A percentile compares a stretch with the other conserved stretches of the same genome.
phyloP scores from a whole-genome alignment of 2,888 invertebrate species.

The Smittia sp. region DNA sequence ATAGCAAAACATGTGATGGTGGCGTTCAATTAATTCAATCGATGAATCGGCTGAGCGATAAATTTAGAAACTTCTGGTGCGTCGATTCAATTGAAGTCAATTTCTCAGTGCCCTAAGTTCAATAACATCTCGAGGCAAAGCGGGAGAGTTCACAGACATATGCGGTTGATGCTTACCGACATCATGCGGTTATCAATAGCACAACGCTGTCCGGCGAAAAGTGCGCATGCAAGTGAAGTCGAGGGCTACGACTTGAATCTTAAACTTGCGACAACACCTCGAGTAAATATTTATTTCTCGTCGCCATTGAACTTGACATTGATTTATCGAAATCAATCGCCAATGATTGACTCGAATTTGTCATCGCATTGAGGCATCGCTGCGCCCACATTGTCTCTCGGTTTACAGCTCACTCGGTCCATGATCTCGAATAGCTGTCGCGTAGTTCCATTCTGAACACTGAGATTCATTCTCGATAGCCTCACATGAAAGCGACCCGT shows the following conservation, averaged over 20 bases:
- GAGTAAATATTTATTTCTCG: too few relatives aligned
- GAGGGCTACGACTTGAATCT: too few relatives aligned
- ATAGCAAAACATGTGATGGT: background rate
- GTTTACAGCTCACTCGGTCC: background rate
- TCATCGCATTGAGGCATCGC: background rate
- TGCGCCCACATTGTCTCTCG: background rate
- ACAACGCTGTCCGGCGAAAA: too few relatives aligned
- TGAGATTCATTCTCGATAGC: too few relatives aligned
- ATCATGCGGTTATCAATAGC: too few relatives aligned
- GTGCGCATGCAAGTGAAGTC: too few relatives aligned
- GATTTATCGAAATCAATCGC: background rate
- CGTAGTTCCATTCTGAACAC: too few relatives aligned
- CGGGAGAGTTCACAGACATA: too few relatives aligned
- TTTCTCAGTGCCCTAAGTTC: background rate
- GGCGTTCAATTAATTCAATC: background rate
- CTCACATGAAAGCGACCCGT: too few relatives aligned
- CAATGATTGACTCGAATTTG: background rate
- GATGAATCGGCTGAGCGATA: background rate
- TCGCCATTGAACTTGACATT: conserved; percentile 8
- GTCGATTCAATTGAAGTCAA: conserved; percentile 2
- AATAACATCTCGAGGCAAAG: background rate
- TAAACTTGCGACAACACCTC: too few relatives aligned
- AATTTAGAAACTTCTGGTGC: background rate
- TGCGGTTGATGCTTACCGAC: too few relatives aligned
- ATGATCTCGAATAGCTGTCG: background rate